Evolutionary conservation across 2,113 vertebrate species (phyloP), one percentile per base, ranked within the genome.

Genomic region (Nanorana parkeri): DNA sequence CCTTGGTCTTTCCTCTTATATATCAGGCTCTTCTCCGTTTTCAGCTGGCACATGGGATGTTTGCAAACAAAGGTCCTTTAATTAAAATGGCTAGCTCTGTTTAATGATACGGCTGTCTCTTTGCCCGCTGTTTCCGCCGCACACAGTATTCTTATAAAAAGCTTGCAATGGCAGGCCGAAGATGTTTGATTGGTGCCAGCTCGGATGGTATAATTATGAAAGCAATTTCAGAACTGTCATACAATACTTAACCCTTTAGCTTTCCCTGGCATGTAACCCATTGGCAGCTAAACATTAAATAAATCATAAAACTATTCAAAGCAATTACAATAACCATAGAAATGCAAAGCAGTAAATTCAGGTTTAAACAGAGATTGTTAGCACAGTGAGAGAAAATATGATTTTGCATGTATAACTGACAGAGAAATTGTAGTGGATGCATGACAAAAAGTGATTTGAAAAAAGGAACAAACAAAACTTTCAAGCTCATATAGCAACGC

Each of bases 11-110:
- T 71, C 63, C 78, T 26, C 47, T 36, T 20, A 29, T 32, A 67
- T 54, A 68, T 63, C 67, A 60, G 41, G 21, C 66, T 17, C 32
- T 56, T 68, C 66, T 80, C 78, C 47, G 56, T 32, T 60, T 56
- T 80, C 67, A 80, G 67, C 63, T 71, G 78, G 78, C 78, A 80
- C 55, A 68, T 69, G 66, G 32, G 67, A 80, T 80, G 78, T 80
- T 67, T 71, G 67, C 55, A 80, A 80, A 80, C 78, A 80, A 80
- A 69, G 67, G 66, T 36, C 32, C 21, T 47, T 80, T 80, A 80
- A 80, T 80, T 80, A 80, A 55, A 71, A 69, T 80, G 36, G 63
- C 77, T 41, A 23, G 36, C 63, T 71, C 11, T 60, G 66, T 61
- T 58, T 80, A 80, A 69, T 80, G 66, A 60, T 71, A 80, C 55